These are phyloP conservation scores for Muntiacus reevesi DNA, from an alignment of 2,113 vertebrate genomes.

Conservation along the genomic window DNA sequence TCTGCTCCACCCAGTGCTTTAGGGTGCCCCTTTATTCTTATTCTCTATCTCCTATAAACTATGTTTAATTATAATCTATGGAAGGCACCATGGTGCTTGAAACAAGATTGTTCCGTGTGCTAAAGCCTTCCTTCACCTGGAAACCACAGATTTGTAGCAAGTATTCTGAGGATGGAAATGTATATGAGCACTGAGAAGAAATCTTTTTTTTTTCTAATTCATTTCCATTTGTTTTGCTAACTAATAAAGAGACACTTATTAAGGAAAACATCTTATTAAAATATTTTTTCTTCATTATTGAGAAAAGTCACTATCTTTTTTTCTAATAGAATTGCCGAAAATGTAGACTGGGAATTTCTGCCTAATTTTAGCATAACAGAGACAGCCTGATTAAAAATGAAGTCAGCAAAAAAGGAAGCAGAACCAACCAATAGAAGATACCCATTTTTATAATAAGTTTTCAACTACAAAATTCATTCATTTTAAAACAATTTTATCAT, in stretches of 20 bases:
- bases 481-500: background rate
- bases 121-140: rapidly evolving
- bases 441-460: background rate
- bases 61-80: background rate
- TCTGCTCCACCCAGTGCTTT: background rate
- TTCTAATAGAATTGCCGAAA: background rate
- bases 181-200: background rate
- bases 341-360: background rate
- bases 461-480: background rate
- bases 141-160: background rate
- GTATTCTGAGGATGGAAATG: background rate
- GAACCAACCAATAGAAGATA: background rate
- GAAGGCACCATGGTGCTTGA: background rate
- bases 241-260: background rate
- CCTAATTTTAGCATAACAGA: background rate
- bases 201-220: background rate
- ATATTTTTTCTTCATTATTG: background rate
- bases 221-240: background rate
- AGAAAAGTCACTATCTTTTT: background rate
- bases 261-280: background rate
- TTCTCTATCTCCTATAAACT: background rate
- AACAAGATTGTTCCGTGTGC: background rate
- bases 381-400: background rate
- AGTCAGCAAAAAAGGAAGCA: background rate
- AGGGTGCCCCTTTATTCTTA: background rate